A percentile compares a stretch with the other conserved stretches of the same genome.
Evolutionary conservation across 1,140 invertebrate species (phyloP).

Genomic region (Drosophila ananassae): DNA sequence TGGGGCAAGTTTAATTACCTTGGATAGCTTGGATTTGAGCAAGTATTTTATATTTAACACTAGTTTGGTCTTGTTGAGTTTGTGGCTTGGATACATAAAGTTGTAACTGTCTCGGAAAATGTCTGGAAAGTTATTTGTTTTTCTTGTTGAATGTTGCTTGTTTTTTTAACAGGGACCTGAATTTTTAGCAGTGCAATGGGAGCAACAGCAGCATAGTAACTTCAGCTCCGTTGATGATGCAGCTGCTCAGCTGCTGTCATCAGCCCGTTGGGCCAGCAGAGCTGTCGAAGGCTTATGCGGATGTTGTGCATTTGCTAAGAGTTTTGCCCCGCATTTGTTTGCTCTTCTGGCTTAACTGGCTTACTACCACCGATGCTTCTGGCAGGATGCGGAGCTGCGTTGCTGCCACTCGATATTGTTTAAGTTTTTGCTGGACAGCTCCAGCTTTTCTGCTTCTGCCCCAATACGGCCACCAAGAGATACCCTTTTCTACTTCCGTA

Average conservation of each 20-base stretch:
- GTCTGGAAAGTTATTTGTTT: neutral
- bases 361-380: constrained; percentile 59
- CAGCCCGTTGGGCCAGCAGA: constrained; percentile 41
- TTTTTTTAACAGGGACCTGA: neutral
- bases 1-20: neutral
- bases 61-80: neutral
- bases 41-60: neutral
- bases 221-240: constrained; percentile 65
- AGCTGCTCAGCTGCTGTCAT: constrained; percentile 26
- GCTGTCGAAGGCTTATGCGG: constrained; percentile 78
- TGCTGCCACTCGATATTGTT: constrained; percentile 48
- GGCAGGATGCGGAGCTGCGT: constrained; percentile 22
- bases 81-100: neutral
- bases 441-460: neutral
- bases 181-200: neutral
- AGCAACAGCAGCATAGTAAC: constrained; percentile 36
- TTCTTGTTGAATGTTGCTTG: neutral
- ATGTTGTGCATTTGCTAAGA: constrained; percentile 76
- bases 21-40: neutral
- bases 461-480: constrained; percentile 18
- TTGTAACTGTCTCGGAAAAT: neutral
- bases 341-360: constrained; percentile 67
- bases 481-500: neutral
- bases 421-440: constrained; percentile 40
- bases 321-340: constrained; percentile 72